Base-by-base conservation (phyloP, 2,113 vertebrate species). In the Vulpes vulpes region DNA sequence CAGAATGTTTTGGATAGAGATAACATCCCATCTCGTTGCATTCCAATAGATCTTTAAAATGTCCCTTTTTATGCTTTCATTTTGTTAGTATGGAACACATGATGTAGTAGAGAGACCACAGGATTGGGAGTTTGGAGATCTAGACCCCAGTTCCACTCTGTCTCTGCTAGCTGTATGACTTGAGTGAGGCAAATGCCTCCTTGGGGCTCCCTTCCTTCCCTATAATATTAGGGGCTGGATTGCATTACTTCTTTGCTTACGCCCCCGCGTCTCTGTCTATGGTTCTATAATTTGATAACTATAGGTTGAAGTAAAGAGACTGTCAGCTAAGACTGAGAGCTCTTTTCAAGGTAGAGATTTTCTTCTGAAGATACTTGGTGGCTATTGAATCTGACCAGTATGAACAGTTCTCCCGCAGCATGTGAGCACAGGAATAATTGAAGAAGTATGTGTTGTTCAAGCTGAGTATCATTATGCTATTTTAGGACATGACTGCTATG, bases 241-340 rank as follows among this genome's bases (percentile, higher is more conserved):
- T 83, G 78, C 7, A 86, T 76, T 35, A 67, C 7, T 76, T 92
- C 27, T 88, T 86, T 82, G 30, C 11, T 49, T 59, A 22, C 2
- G 86, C 82, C 16, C 3, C 65, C 59, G 17, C 5, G 69, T 15
- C 9, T 91, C 11, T 96, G 25, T 88, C n/a, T 27, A 9, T 23
- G 23, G 25, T 62, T 92, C 78, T 60, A 8, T 91, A 93, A 95
- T 92, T 93, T 95, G 57, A 89, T 74, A 90, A 89, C 27, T 83
- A 3, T 79, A 53, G 22, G 11, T 71, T 87, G 51, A 94, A 95
- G 86, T 86, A 89, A 89, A 92, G 19, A 95, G 43, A 69, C 69
- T 85, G 38, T 64, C 38, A 90, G 19, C 32, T 92, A 49, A 94
- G n/a, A 83, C 10, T n/a, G 69, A 16, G 53, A 69, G 35, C 3